Evolutionary conservation across 1,140 invertebrate species (phyloP).

Genomic region (Adelges cooleyi): DNA sequence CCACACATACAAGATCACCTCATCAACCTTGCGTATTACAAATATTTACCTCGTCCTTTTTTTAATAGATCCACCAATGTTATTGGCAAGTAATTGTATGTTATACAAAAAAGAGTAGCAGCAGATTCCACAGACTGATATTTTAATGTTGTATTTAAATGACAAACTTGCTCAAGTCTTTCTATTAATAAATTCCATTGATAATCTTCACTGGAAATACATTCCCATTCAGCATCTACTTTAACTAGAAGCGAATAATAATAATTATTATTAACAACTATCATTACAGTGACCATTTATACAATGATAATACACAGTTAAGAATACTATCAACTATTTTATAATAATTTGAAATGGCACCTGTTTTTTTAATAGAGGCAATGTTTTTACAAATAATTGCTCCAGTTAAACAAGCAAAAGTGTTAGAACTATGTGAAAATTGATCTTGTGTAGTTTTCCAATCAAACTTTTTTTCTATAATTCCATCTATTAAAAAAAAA

Average conservation of each 20-base stretch:
- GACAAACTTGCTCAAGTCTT: slow-evolving; percentile 77
- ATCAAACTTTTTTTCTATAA: slow-evolving; percentile 37
- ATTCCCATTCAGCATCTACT: slow-evolving; percentile 57
- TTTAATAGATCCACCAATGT: neutral
- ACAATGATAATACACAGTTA: no score
- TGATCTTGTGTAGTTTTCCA: slow-evolving; percentile 60
- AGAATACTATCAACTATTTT: no score
- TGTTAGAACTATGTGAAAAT: slow-evolving; percentile 55
- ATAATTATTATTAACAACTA: no score
- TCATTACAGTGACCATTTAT: no score
- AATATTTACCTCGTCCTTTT: neutral
- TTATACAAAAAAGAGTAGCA: neutral
- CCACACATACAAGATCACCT: no score
- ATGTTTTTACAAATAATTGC: slow-evolving; percentile 64
- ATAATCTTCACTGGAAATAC: slow-evolving; percentile 68
- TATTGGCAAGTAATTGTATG: neutral
- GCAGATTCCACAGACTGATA: neutral
- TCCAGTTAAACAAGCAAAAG: slow-evolving; percentile 58
- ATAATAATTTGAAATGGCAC: neutral
- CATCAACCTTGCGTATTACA: no score
- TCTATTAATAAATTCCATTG: slow-evolving; percentile 74
- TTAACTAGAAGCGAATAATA: slow-evolving; percentile 18
- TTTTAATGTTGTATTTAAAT: slow-evolving; percentile 41
- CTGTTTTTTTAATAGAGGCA: slow-evolving; percentile 37
- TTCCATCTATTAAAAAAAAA: neutral